A percentile compares a stretch with the other conserved stretches of the same genome.
These are phyloP conservation scores for Boulengeromyrus knoepffleri DNA, from an alignment of 2,113 vertebrate genomes.

Conservation along the genomic window DNA sequence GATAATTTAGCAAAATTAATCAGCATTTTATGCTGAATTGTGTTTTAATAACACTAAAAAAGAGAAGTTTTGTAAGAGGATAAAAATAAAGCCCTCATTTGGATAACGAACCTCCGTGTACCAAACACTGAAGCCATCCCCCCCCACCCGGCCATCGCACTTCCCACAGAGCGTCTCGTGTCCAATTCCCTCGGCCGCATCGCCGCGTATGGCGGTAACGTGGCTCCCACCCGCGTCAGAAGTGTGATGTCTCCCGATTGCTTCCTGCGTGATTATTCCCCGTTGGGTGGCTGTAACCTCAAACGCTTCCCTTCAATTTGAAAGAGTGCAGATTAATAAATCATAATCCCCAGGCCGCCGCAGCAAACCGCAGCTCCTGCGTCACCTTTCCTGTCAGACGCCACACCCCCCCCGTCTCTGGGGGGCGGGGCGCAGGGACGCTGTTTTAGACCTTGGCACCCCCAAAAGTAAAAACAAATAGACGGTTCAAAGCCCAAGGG, in stretches of 20 bases:
- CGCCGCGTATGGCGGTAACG: no score
- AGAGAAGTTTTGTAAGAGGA: neutral
- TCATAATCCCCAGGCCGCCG: conserved; percentile 52
- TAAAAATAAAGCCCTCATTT: conserved; percentile 8
- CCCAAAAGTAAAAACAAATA: conserved; percentile 51
- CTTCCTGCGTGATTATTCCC: conserved; percentile 1
- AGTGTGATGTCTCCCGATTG: neutral
- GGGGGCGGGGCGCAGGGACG: neutral
- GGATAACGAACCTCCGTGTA: neutral
- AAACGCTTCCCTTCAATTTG: conserved; percentile 4
- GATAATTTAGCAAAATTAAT: neutral
- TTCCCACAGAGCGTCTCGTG: neutral
- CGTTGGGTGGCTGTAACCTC: conserved; percentile 3
- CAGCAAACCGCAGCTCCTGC: conserved; percentile 44
- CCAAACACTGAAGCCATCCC: neutral
- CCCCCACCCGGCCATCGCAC: neutral
- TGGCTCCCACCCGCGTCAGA: neutral
- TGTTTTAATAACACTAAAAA: neutral
- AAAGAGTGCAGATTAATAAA: conserved; percentile 54
- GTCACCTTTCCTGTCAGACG: conserved; percentile 45
- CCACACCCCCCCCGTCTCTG: conserved; percentile 28
- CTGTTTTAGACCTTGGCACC: neutral
- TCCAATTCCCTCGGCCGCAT: neutral
- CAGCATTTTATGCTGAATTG: neutral
- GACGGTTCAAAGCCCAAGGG: conserved; percentile 59